Percentiles rank a stretch among this genome's conserved stretches.
Evolutionary conservation across 2,797 vertebrate genomes (phyloP).

Genomic region (Melanotaenia trifasciata): DNA sequence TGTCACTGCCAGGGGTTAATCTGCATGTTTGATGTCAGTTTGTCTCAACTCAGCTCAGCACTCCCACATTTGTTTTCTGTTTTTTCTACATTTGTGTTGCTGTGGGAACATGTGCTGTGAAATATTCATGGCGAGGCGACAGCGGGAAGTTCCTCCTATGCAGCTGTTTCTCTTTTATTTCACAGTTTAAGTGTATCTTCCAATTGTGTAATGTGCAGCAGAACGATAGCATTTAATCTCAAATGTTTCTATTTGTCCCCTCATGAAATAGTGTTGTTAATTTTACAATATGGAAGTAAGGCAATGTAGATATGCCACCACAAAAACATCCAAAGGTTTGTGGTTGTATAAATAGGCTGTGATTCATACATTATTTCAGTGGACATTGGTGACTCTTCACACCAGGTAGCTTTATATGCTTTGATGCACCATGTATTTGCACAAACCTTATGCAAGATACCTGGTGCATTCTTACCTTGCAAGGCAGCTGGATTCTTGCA

Average conservation of each 20-base stretch:
- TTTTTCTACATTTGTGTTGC: conserved; percentile 22
- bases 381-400: too few relatives aligned
- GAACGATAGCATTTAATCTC: not conserved
- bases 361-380: not conserved
- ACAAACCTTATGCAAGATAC: not conserved
- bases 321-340: not conserved
- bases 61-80: conserved; percentile 21
- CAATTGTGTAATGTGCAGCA: not conserved
- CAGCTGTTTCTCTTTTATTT: conserved; percentile 24
- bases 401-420: not conserved
- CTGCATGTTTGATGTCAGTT: conserved; percentile 37
- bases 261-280: not conserved
- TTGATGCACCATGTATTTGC: not conserved
- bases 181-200: not conserved
- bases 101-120: conserved; percentile 21
- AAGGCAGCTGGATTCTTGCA: not conserved
- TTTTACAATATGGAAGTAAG: too few relatives aligned
- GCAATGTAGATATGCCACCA: not conserved
- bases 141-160: conserved; percentile 2
- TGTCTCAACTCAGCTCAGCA: conserved; percentile 49
- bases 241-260: not conserved
- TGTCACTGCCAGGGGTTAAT: conserved; percentile 28
- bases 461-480: not conserved
- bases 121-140: conserved; percentile 32
- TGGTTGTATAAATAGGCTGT: not conserved